phyloP scores from a whole-genome alignment of 2,797 vertebrate genomes.

The Sciaenops ocellatus region DNA sequence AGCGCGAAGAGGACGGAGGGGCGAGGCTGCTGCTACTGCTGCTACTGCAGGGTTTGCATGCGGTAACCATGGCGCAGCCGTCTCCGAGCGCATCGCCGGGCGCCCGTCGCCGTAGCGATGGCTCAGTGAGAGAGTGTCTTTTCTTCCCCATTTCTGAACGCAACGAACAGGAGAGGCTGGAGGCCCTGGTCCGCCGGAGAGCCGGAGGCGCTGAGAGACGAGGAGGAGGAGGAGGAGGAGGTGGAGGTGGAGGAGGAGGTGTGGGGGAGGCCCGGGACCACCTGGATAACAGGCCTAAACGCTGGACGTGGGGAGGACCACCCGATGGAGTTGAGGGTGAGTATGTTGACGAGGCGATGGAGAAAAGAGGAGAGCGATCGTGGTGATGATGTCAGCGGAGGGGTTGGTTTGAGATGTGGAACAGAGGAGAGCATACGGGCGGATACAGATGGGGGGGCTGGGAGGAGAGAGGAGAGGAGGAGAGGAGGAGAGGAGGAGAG shows the following conservation, averaged over 20 bases:
- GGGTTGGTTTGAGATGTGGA: constrained; percentile 26
- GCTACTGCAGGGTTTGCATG: constrained; percentile 43
- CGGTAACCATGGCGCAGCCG: constrained; percentile 86
- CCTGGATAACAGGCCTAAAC: constrained; percentile 93
- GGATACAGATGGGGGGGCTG: constrained; percentile 43
- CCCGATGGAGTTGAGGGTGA: constrained; percentile 85
- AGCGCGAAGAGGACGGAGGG: constrained; percentile 54
- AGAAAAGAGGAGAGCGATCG: background rate
- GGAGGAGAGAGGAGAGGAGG: constrained; percentile 24
- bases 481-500: constrained; percentile 29
- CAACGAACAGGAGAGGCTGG: constrained; percentile 93
- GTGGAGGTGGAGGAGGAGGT: constrained; percentile 34
- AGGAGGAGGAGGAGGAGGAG: constrained; percentile 49
- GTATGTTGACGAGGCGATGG: constrained; percentile 53
- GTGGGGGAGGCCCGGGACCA: constrained; percentile 58
- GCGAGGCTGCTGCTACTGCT: constrained; percentile 76
- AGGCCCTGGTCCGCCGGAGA: constrained; percentile 93
- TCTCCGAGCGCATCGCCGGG: constrained; percentile 79
- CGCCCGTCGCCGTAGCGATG: constrained; percentile 84
- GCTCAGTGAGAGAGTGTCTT: constrained; percentile 86
- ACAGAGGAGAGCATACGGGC: background rate
- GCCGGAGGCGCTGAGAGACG: constrained; percentile 81
- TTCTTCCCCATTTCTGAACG: constrained; percentile 87
- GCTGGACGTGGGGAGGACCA: constrained; percentile 93
- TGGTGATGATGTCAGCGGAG: constrained; percentile 46